Base-by-base conservation (phyloP, 1,140 invertebrate species). In the Drosophila tsacasi region DNA sequence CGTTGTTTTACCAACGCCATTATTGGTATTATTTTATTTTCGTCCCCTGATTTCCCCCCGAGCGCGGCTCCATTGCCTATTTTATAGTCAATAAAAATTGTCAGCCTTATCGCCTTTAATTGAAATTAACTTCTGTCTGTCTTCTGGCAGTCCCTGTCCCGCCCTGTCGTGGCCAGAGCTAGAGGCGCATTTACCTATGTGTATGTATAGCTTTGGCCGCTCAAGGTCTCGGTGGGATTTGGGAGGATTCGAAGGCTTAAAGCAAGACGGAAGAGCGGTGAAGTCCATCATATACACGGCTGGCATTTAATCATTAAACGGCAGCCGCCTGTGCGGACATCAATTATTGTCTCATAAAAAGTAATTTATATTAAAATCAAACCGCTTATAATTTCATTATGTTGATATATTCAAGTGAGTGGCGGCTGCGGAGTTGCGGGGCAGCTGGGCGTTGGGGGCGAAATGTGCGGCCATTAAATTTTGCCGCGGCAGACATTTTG, bases 341-440 rank as follows among this genome's bases (percentile, higher is more conserved):
- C 79, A 87, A 83, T 89, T 89, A 83, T 81, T 73, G 81, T 81
- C 74, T 75, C 71, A 83, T 89, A 89, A 83, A 89, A 89, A 83
- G 78, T 89, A 80, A 89, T 89, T 89, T 89, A 89, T 89, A 89
- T 89, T 83, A 81, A 89, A 89, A 89, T 89, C 84, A 87, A 89
- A 89, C 72, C 85, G 78, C 76, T 90, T 90, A 74, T 90, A 85
- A 90, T 90, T 90, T 82, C 82, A 90, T 90, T 90, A 90, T 80
- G 75, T 76, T 79, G 72, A 76, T 79, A 89, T 71, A 60, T 37
- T 60, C 71, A 65, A 44, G 47, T 52, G 64, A 30, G 52, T 30
- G 40, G 44, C 27, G 42, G 25, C 37, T 6, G 39, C 6, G 60
- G 23, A 19, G 49, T 21, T 6, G 42, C n/a, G 30, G 32, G 42